Evolutionary conservation across 2,888 invertebrate genomes (phyloP).

Genomic region (Sphaeridia pumilis): DNA sequence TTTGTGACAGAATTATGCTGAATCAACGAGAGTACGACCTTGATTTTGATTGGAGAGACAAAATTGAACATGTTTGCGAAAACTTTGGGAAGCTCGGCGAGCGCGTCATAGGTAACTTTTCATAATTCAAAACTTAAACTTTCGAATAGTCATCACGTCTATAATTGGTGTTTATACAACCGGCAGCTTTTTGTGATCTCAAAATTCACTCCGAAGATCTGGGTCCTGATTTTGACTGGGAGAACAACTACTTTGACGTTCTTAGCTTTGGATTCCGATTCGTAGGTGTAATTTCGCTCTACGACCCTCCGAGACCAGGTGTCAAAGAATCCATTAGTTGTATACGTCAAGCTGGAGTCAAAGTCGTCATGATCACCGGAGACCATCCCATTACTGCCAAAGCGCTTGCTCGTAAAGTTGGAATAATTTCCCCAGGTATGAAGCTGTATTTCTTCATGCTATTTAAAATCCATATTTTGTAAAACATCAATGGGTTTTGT

Average conservation of each 20-base stretch:
- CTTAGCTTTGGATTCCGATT: slow-evolving; percentile 52
- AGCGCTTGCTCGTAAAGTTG: slow-evolving; percentile 60
- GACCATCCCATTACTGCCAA: slow-evolving; percentile 74
- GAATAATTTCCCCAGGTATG: slow-evolving; percentile 52
- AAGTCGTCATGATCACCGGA: slow-evolving; percentile 65
- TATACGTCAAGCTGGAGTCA: slow-evolving; percentile 65
- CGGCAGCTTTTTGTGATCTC: slow-evolving; percentile 41
- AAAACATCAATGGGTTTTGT: neutral
- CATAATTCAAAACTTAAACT: neutral
- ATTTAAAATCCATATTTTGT: no score
- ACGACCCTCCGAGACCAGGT: slow-evolving; percentile 56
- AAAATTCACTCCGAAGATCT: slow-evolving; percentile 41
- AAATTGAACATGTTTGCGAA: slow-evolving; percentile 55
- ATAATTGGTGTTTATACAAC: neutral
- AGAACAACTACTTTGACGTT: slow-evolving; percentile 53
- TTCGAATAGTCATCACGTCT: neutral
- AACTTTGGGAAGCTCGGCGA: slow-evolving; percentile 77
- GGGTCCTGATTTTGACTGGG: slow-evolving; percentile 48
- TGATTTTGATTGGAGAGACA: slow-evolving; percentile 45
- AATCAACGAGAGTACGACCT: slow-evolving; percentile 47
- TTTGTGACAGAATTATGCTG: slow-evolving; percentile 49
- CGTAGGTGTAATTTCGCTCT: slow-evolving; percentile 57
- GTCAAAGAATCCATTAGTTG: slow-evolving; percentile 58
- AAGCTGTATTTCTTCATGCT: neutral
- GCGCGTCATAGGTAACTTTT: slow-evolving; percentile 51